phyloP scores from a whole-genome alignment of 2,113 vertebrate genomes.

The Cepphus grylle region DNA sequence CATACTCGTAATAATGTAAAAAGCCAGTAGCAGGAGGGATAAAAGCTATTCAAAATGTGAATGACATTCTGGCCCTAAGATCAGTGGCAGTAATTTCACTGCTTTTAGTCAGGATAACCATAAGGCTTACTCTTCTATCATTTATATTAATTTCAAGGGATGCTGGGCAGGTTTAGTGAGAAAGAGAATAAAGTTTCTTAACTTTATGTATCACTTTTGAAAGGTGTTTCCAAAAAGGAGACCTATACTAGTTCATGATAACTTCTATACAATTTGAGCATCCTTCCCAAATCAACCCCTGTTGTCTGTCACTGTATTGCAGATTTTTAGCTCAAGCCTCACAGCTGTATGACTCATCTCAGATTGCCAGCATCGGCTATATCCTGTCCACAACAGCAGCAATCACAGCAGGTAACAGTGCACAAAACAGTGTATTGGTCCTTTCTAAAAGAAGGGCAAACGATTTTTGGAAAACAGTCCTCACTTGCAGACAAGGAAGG shows the following conservation, averaged over 20 bases:
- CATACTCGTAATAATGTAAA: not conserved
- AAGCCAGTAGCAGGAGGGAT: not conserved
- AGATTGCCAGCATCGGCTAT: slow-evolving; percentile 89
- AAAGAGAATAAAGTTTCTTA: not conserved
- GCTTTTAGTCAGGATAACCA: not conserved
- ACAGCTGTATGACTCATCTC: slow-evolving; percentile 85
- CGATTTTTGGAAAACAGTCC: not conserved
- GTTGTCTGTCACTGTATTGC: slow-evolving; percentile 14
- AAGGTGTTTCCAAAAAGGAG: not conserved
- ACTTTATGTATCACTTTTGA: not conserved
- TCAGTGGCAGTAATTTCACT: not conserved
- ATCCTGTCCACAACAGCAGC: slow-evolving; percentile 85
- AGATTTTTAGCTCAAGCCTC: slow-evolving; percentile 92
- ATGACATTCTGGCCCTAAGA: not conserved
- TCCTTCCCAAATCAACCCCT: not conserved
- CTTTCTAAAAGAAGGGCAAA: not conserved
- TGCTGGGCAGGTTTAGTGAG: not conserved
- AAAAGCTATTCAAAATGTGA: not conserved
- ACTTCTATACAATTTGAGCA: not conserved
- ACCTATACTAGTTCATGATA: too few species aligned
- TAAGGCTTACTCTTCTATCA: not conserved
- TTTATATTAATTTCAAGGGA: not conserved
- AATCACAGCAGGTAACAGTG: slow-evolving; percentile 85
- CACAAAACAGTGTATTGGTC: not conserved
- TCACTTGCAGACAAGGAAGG: not conserved